Base-by-base conservation (phyloP, 2,113 vertebrate species). In the Danionella cerebrum region DNA sequence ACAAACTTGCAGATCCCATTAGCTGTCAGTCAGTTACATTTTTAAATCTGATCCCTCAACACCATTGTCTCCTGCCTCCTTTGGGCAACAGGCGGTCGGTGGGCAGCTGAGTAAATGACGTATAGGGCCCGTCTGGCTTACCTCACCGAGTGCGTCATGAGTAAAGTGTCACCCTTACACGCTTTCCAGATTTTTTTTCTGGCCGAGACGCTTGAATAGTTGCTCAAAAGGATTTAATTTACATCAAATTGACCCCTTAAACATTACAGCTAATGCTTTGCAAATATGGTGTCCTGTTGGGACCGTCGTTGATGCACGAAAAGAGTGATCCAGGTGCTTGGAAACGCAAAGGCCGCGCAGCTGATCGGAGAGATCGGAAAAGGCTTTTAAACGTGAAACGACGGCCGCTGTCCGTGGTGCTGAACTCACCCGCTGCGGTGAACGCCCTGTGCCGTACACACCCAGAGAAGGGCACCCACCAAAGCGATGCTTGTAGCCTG, bases 81-180 rank as follows among this genome's bases (percentile, higher is more conserved):
- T 76, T 67, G 71, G 79, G 79, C 78, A 80, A 82, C 80, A 81
- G n/a, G 52, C 78, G 76, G 25, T 45, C 31, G 14, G 25, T 14
- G 24, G 42, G 39, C 39, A 45, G 16, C 39, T 14, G 58, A 45
- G 39, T 35, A 50, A 5, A 77, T 79, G 76, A 83, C 78, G 71
- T 72, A 81, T n/a, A 73, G 77, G 78, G 77, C 73, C 82, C 76
- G 78, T 82, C 75, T 83, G 73, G 79, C 78, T 85, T 82, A 82
- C 84, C 83, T 87, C 84, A 85, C 75, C 60, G 79, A 71, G 77
- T 86, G 84, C 82, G 84, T 88, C 84, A 85, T 78, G 70, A 70
- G 76, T 71, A 76, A 62, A 70, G 50, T 75, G 80, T 80, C 81
- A 78, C 69, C 79, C 77, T 71, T 22, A 36, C 77, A 59, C 59